Evolutionary conservation across 2,888 invertebrate genomes (phyloP).

Genomic region (Nudaria mundana): DNA sequence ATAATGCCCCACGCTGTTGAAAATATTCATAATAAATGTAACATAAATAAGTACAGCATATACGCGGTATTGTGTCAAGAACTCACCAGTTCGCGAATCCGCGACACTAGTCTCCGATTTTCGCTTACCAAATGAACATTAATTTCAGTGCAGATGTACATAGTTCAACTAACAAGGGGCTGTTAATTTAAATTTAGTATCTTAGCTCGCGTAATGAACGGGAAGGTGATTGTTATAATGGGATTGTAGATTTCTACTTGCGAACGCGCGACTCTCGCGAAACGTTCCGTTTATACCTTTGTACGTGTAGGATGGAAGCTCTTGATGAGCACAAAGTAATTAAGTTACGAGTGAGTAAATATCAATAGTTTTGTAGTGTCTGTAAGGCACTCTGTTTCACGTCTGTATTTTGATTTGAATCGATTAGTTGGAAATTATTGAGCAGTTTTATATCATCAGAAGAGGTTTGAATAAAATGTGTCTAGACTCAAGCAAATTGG

Average conservation of each 20-base stretch:
- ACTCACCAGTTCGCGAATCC: conserved; percentile 29
- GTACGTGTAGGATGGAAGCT: conserved; percentile 9
- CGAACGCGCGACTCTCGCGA: conserved; percentile 23
- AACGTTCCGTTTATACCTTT: conserved; percentile 13
- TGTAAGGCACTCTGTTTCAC: no score
- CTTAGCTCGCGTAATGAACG: conserved; percentile 76
- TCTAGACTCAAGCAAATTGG: no score
- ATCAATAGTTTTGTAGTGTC: conserved; percentile 17
- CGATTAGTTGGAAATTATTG: no score
- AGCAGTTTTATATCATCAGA: no score
- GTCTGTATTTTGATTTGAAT: no score
- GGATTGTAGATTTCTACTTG: conserved; percentile 60
- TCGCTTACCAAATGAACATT: conserved; percentile 71
- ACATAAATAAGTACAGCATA: no score
- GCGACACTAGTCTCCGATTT: conserved; percentile 41
- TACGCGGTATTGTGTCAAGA: conserved; percentile 27
- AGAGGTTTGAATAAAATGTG: no score
- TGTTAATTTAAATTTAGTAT: conserved; percentile 81
- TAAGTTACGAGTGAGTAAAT: conserved; percentile 24
- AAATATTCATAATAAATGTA: no score
- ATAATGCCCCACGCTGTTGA: no score
- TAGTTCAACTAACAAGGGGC: conserved; percentile 76
- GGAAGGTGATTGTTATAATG: conserved; percentile 78
- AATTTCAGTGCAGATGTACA: conserved; percentile 63
- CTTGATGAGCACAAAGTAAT: conserved; percentile 27